Percentiles rank a stretch among this genome's conserved stretches.
Evolutionary conservation across 2,888 invertebrate species (phyloP).

Genomic region (Drosophila austrosaltans): DNA sequence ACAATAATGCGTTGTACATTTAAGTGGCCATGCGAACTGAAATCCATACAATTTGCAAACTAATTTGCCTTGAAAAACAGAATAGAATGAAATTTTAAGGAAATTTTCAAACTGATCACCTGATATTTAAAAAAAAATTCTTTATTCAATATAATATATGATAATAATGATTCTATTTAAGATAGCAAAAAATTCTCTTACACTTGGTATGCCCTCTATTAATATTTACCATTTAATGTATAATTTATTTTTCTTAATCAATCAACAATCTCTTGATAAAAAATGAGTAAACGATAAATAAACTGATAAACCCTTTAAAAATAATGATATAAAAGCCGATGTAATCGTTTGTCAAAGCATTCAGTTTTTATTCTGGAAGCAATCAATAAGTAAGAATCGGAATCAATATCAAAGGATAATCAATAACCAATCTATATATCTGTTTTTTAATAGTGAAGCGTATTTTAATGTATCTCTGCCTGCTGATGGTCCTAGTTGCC

Average conservation of each 20-base stretch:
- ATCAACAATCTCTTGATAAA: background rate
- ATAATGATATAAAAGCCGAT: constrained; percentile 39
- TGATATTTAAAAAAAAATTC: no score
- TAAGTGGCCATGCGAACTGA: no score
- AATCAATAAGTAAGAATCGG: constrained; percentile 8
- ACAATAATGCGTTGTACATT: background rate
- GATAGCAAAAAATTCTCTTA: background rate
- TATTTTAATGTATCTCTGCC: constrained; percentile 22
- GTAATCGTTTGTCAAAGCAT: background rate
- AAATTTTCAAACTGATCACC: no score
- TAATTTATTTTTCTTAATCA: no score
- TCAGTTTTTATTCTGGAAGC: background rate
- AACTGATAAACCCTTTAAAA: background rate
- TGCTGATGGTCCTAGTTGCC: constrained; percentile 16
- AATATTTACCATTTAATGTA: background rate
- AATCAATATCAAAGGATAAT: background rate
- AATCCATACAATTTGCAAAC: no score
- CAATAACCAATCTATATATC: background rate
- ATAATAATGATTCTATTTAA: no score
- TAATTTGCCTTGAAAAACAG: no score
- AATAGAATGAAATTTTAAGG: no score
- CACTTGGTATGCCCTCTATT: background rate
- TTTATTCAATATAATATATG: no score
- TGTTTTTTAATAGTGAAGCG: constrained; percentile 23
- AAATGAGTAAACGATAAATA: constrained; percentile 13